phyloP scores from a whole-genome alignment of 2,888 invertebrate species.

The Nephrotoma guestfalica region DNA sequence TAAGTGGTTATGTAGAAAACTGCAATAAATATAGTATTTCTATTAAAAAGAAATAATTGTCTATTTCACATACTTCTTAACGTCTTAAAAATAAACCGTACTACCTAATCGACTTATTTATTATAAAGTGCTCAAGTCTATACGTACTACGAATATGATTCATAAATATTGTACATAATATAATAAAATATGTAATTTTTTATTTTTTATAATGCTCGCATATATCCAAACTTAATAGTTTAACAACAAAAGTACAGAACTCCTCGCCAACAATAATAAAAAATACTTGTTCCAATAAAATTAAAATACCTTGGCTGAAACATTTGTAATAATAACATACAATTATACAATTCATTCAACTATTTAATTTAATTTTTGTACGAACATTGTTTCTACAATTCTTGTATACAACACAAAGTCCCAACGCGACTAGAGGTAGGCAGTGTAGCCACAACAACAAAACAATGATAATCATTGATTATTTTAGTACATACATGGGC shows the following conservation, averaged over 20 bases:
- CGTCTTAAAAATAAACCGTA: too few species aligned
- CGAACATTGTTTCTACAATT: too few species aligned
- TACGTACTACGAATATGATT: too few species aligned
- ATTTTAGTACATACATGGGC: neutral
- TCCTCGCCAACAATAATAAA: neutral
- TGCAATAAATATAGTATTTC: too few species aligned
- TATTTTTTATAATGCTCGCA: too few species aligned
- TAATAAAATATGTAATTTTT: too few species aligned
- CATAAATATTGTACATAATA: too few species aligned
- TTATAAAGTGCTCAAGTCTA: too few species aligned
- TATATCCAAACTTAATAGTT: neutral
- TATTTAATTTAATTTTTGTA: neutral
- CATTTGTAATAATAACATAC: neutral
- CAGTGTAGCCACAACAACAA: neutral
- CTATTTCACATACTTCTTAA: too few species aligned
- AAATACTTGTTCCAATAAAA: neutral
- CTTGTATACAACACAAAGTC: neutral
- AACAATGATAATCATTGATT: neutral
- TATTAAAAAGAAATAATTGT: too few species aligned
- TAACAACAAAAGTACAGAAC: neutral
- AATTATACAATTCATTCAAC: neutral
- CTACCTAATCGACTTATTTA: too few species aligned
- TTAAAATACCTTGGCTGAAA: neutral
- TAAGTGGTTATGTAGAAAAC: too few species aligned
- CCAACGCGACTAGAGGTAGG: neutral